A percentile compares a stretch with the other conserved stretches of the same genome.
Conservation (phyloP, 2,888 invertebrate species). For the Mimumesa dahlbomi region DNA sequence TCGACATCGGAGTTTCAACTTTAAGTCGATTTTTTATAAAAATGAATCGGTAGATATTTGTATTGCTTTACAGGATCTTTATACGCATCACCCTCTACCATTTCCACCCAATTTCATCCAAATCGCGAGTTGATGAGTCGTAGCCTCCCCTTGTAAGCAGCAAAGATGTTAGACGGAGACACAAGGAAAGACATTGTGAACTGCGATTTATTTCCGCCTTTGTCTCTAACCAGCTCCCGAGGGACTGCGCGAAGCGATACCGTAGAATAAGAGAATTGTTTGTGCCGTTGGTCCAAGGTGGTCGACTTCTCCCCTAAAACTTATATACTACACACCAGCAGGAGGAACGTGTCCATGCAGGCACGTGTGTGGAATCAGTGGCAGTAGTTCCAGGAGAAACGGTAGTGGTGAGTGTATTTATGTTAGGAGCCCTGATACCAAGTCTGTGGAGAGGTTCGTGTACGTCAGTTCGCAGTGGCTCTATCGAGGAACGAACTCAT, state of each 20-base stretch:
- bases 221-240: constrained; percentile 65
- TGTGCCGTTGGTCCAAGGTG: constrained; percentile 56
- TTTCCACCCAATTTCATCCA: too few species aligned
- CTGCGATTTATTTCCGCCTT: constrained; percentile 66
- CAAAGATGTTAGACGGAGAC: constrained; percentile 9
- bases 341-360: not conserved
- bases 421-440: constrained; percentile 32
- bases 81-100: too few species aligned
- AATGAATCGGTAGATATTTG: too few species aligned
- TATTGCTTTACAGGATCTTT: too few species aligned
- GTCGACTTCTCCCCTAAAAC: constrained; percentile 51
- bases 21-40: too few species aligned
- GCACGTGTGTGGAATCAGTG: not conserved
- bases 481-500: constrained; percentile 37
- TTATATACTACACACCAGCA: constrained; percentile 17
- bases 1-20: too few species aligned
- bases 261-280: constrained; percentile 65
- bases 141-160: constrained; percentile 26
- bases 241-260: constrained; percentile 61
- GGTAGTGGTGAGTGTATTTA: constrained; percentile 47
- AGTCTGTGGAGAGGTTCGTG: constrained; percentile 16
- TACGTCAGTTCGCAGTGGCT: constrained; percentile 20
- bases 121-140: too few species aligned
- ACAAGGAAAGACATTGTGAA: constrained; percentile 51
- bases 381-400: not conserved